Evolutionary conservation across 2,888 invertebrate genomes (phyloP), one percentile per base, ranked within the genome.

Genomic region (Pollenia amentaria): DNA sequence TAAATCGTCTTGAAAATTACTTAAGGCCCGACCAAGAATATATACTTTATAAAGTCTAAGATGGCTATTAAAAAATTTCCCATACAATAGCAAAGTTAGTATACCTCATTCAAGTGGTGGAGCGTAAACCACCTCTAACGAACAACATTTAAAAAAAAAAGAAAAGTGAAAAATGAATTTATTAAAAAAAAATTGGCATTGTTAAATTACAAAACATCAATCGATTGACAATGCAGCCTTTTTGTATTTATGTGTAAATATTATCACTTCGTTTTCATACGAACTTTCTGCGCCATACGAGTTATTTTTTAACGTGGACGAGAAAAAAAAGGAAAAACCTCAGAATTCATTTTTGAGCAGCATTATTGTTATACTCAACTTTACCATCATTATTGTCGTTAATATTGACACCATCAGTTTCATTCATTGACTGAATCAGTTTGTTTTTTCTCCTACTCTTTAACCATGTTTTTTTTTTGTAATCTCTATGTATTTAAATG

Each of bases 181-280:
- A 38, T 29, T 29, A 21, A 46, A 38, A 65, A 77, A 57, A 38
- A 87, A 88, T 76, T 89, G 89, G 89, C 89, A 89, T 89, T 89
- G 89, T 89, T 88, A 89, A 89, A 90, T 89, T 88, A 89, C 88
- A 83, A 88, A 84, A 87, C 87, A 90, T 89, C 88, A 89, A 89
- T 89, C 88, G 88, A 73, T 62, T 86, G 89, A 76, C 83, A 85
- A 73, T 21, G n/a, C 11, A 21, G 29, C 65, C 55, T 53, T 57
- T 11, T 6, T 12, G 16, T 51, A 29, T 69, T 1, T 57, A 14
- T 53, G 46, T 75, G 11, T 42, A 8, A n/a, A 9, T 21, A n/a
- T 14, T 38, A 7, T 29, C 29, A 3, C 9, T 60, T 38, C 12
- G n/a, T 60, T 60, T 38, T 60, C 8, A 60, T 6, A 38, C 14